A percentile compares a stretch with the other conserved stretches of the same genome.
Conservation (phyloP, 2,113 vertebrate species). For the Lichenostomus cassidix region DNA sequence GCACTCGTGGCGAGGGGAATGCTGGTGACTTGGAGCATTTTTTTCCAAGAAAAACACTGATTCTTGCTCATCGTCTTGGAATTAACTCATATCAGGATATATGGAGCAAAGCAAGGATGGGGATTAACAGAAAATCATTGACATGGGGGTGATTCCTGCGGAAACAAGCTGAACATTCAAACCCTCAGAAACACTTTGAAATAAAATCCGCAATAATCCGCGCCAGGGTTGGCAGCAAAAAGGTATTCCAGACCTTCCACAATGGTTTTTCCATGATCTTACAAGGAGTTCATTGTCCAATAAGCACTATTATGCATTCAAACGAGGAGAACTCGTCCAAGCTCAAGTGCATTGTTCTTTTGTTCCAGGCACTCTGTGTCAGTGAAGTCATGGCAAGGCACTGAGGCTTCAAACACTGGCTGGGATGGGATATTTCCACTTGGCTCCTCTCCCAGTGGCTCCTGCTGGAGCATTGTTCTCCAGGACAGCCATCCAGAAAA, state of each 20-base stretch:
- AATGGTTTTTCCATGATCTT: slow-evolving; percentile 55
- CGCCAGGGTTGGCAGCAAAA: neutral
- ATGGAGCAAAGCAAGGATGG: neutral
- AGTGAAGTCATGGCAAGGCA: slow-evolving; percentile 62
- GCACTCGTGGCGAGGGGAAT: neutral
- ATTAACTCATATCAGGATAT: slow-evolving; percentile 14
- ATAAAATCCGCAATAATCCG: neutral
- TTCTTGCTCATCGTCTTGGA: slow-evolving; percentile 2
- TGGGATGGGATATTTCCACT: slow-evolving; percentile 41
- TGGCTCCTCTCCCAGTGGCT: slow-evolving; percentile 40
- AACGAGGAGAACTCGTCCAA: slow-evolving; percentile 45
- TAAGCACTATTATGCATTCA: slow-evolving; percentile 27
- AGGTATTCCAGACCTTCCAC: slow-evolving; percentile 11
- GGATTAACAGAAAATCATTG: neutral
- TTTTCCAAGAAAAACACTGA: slow-evolving; percentile 43
- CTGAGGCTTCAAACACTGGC: slow-evolving; percentile 54
- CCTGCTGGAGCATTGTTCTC: slow-evolving; percentile 50
- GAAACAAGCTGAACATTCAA: neutral
- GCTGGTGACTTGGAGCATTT: neutral
- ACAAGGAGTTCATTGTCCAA: slow-evolving; percentile 57
- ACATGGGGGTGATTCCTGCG: neutral
- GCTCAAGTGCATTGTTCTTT: slow-evolving; percentile 51
- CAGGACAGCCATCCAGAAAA: neutral
- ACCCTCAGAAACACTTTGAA: neutral
- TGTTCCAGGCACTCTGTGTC: slow-evolving; percentile 46